Evolutionary conservation across 1,140 invertebrate species (phyloP).

Genomic region (Philotrypesis tridentata): DNA sequence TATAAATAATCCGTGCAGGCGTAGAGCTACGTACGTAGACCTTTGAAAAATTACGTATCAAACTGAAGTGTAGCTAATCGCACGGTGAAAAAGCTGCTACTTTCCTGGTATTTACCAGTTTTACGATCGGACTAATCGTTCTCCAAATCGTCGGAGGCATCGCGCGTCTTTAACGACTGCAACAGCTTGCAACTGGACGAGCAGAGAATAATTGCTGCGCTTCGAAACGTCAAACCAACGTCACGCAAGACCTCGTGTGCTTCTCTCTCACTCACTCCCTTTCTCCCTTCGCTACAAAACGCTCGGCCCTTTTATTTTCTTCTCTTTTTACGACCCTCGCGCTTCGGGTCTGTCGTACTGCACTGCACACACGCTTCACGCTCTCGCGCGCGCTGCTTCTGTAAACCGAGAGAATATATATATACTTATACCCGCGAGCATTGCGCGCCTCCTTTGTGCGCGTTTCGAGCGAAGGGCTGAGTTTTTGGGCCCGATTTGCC

Average conservation of each 20-base stretch:
- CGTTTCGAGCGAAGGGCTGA: too few species aligned
- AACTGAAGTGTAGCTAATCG: too few species aligned
- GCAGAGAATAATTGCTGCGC: constrained; percentile 9
- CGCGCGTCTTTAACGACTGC: background rate
- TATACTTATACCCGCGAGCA: too few species aligned
- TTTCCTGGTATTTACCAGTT: background rate
- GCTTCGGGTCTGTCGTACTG: background rate
- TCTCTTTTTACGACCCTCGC: background rate
- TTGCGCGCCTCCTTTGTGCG: too few species aligned
- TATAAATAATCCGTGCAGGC: too few species aligned
- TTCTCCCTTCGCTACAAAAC: background rate
- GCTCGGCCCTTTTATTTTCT: background rate
- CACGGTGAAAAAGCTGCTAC: too few species aligned
- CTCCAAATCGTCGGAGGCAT: background rate
- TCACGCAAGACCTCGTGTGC: constrained; percentile 20
- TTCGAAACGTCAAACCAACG: constrained; percentile 32
- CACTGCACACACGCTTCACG: background rate
- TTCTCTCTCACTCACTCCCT: too few species aligned
- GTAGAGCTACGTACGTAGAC: too few species aligned
- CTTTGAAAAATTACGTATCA: background rate
- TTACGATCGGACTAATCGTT: background rate
- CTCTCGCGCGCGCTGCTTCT: background rate
- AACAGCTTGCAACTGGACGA: constrained; percentile 20
- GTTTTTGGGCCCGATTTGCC: too few species aligned
- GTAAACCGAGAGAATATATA: background rate